Evolutionary conservation across 2,888 invertebrate species (phyloP).

Genomic region (Acleris cristana): DNA sequence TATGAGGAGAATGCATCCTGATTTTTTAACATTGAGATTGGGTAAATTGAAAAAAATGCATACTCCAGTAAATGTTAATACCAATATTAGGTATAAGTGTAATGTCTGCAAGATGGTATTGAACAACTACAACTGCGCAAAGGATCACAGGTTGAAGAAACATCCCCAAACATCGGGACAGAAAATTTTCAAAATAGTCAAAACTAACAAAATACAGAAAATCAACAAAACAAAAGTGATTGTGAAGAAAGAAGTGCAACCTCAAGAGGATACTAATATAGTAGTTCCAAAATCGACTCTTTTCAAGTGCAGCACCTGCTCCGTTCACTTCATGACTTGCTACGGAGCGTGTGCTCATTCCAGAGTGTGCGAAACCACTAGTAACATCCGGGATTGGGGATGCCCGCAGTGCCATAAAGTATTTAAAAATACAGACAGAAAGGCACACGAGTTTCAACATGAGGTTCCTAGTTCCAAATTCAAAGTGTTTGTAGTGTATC

Average conservation of each 20-base stretch:
- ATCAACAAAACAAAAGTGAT: background rate
- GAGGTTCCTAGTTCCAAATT: background rate
- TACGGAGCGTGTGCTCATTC: slow-evolving; percentile 42
- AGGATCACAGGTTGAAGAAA: slow-evolving; percentile 26
- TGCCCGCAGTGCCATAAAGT: slow-evolving; percentile 40
- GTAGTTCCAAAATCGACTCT: slow-evolving; percentile 48
- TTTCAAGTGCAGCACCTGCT: slow-evolving; percentile 52
- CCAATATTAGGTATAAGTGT: slow-evolving; percentile 37
- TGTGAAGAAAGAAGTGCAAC: slow-evolving; percentile 3
- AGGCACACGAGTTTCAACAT: slow-evolving; percentile 26
- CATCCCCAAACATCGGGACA: slow-evolving; percentile 32
- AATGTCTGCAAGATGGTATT: slow-evolving; percentile 38
- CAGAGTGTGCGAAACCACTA: slow-evolving; percentile 25
- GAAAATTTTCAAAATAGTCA: slow-evolving; percentile 30
- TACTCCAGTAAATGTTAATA: background rate
- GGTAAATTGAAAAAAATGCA: background rate
- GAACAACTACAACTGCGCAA: slow-evolving; percentile 5
- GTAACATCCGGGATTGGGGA: slow-evolving; percentile 21
- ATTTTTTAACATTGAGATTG: background rate
- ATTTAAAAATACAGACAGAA: slow-evolving; percentile 19
- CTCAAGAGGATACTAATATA: background rate
- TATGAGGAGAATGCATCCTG: slow-evolving; percentile 22
- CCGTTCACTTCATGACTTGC: slow-evolving; percentile 47
- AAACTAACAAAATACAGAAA: slow-evolving; percentile 18
- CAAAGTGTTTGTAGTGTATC: slow-evolving; percentile 25